Conservation (phyloP, 2,888 invertebrate species). For the Coenonympha arcania region DNA sequence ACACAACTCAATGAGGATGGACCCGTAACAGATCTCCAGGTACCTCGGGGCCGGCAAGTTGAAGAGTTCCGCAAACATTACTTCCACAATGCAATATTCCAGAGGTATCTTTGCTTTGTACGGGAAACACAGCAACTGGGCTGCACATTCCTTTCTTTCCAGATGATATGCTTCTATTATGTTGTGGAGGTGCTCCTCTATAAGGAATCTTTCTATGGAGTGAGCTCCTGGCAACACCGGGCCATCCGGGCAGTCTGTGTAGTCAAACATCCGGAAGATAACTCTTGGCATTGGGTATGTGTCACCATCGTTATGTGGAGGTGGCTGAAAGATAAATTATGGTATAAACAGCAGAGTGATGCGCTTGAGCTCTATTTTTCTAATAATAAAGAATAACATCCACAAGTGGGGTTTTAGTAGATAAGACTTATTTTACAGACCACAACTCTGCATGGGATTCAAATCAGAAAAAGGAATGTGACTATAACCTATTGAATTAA, state of each 20-base stretch:
- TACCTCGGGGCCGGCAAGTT: constrained; percentile 91
- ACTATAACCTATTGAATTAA: not conserved
- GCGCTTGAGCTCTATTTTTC: not conserved
- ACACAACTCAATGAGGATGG: constrained; percentile 96
- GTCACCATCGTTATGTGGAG: constrained; percentile 92
- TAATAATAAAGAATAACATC: too few relatives aligned
- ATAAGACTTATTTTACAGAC: too few relatives aligned
- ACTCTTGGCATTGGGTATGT: constrained; percentile 96
- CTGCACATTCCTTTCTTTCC: constrained; percentile 96
- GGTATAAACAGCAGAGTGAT: not conserved
- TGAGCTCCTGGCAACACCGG: constrained; percentile 95
- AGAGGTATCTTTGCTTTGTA: constrained; percentile 95
- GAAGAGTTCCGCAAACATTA: constrained; percentile 95
- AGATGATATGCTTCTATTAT: constrained; percentile 90
- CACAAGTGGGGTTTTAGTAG: too few relatives aligned
- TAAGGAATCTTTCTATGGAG: constrained; percentile 96
- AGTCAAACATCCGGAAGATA: constrained; percentile 97
- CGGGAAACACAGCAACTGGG: constrained; percentile 91
- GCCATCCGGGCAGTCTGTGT: constrained; percentile 97
- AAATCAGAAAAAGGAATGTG: not conserved
- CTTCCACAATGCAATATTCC: constrained; percentile 98
- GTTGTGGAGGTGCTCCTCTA: constrained; percentile 97
- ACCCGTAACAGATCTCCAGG: constrained; percentile 94
- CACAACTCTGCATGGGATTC: too few relatives aligned
- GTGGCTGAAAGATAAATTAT: constrained; percentile 75